These are phyloP conservation scores for Hylia prasina DNA, from an alignment of 2,113 vertebrate species.

Conservation along the genomic window DNA sequence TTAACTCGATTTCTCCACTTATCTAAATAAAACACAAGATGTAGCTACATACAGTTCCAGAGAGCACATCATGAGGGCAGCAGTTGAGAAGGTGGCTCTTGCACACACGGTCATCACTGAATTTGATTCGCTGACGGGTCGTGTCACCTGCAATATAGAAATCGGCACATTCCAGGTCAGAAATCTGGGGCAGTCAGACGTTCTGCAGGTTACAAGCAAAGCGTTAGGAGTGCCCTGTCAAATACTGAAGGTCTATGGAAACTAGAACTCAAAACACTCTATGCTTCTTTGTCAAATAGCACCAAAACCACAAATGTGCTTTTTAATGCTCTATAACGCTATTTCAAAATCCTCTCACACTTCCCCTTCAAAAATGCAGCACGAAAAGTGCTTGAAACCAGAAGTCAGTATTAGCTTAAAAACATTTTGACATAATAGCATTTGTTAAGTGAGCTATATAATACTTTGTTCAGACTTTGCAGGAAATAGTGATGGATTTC, in stretches of 20 bases:
- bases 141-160: slow-evolving; percentile 86
- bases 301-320: neutral
- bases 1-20: neutral
- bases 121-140: slow-evolving; percentile 97
- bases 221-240: neutral
- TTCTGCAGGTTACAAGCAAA: slow-evolving; percentile 54
- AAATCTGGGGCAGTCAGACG: neutral
- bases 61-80: slow-evolving; percentile 96
- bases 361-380: slow-evolving; percentile 15
- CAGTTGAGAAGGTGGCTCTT: slow-evolving; percentile 99
- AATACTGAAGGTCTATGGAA: neutral
- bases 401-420: slow-evolving; percentile 13
- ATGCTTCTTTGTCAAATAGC: neutral
- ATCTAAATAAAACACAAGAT: neutral
- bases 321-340: slow-evolving; percentile 1
- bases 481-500: neutral
- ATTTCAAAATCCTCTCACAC: neutral
- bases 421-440: neutral
- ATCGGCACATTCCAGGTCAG: slow-evolving; percentile 66
- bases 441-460: slow-evolving; percentile 22
- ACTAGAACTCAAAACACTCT: slow-evolving; percentile 40
- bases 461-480: neutral
- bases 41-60: slow-evolving; percentile 89
- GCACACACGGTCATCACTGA: slow-evolving; percentile 95
- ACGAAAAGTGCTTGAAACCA: slow-evolving; percentile 20